phyloP scores from a whole-genome alignment of 2,797 vertebrate genomes.

The Enteromius mattozi region DNA sequence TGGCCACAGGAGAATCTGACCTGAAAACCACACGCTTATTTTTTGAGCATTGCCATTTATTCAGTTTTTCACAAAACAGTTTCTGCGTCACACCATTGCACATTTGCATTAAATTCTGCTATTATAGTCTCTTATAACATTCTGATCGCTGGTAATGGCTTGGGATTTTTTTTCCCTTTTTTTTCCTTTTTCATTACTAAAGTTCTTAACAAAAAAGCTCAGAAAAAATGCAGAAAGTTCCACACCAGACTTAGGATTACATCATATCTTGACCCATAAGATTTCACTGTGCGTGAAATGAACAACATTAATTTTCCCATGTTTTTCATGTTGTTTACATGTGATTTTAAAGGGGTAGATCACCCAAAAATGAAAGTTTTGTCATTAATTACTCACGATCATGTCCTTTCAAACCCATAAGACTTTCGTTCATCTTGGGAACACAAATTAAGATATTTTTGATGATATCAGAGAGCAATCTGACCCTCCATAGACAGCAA shows the following conservation, averaged over 20 bases:
- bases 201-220: neutral
- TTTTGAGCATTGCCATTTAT: neutral
- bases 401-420: too few relatives aligned
- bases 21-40: neutral
- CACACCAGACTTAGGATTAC: too few relatives aligned
- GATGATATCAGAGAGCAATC: too few relatives aligned
- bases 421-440: too few relatives aligned
- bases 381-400: too few relatives aligned
- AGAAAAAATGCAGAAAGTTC: neutral
- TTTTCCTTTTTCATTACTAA: neutral
- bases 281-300: neutral
- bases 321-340: neutral
- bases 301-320: neutral
- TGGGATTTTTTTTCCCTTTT: neutral
- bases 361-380: too few relatives aligned
- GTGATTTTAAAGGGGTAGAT: neutral
- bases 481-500: too few relatives aligned
- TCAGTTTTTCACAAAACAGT: neutral
- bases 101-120: neutral
- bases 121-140: neutral
- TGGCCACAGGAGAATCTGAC: neutral
- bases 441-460: too few relatives aligned
- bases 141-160: neutral
- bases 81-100: neutral
- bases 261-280: neutral